phyloP scores from a whole-genome alignment of 1,140 invertebrate genomes.

The Littorina saxatilis region DNA sequence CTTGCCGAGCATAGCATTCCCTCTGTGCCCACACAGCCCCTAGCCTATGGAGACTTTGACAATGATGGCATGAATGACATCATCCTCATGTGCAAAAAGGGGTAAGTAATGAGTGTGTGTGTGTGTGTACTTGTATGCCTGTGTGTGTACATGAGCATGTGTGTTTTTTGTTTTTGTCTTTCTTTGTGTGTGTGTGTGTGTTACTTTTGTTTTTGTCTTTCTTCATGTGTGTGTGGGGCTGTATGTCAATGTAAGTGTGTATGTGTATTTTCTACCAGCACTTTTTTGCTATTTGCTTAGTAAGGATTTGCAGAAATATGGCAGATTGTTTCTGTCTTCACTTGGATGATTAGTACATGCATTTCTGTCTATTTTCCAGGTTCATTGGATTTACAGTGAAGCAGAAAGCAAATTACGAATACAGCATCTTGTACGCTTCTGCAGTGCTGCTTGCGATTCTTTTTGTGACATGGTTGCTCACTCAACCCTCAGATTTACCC shows the following conservation, averaged over 20 bases:
- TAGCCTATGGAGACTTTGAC: slow-evolving; percentile 68
- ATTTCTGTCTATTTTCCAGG: slow-evolving; percentile 39
- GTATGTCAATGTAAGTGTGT: no score
- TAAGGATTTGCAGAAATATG: slow-evolving; percentile 6
- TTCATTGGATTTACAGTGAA: slow-evolving; percentile 66
- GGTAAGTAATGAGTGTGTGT: slow-evolving; percentile 44
- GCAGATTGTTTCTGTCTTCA: no score
- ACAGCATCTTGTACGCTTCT: slow-evolving; percentile 58
- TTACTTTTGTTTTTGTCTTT: no score
- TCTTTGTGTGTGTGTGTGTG: no score
- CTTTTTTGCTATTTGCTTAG: no score
- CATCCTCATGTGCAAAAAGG: slow-evolving; percentile 62
- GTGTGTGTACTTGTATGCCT: no score
- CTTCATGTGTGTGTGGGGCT: no score
- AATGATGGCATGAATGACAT: slow-evolving; percentile 65
- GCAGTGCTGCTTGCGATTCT: slow-evolving; percentile 59
- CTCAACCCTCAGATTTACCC: slow-evolving; percentile 22
- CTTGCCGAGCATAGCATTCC: slow-evolving; percentile 61
- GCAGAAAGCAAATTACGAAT: slow-evolving; percentile 57
- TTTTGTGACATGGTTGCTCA: slow-evolving; percentile 44
- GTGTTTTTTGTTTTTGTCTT: not conserved
- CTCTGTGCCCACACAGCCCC: slow-evolving; percentile 53
- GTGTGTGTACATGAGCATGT: no score
- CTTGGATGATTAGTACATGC: not conserved
- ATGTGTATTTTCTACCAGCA: no score